Base-by-base conservation (phyloP, 2,113 vertebrate genomes). In the Paratilapia polleni region DNA sequence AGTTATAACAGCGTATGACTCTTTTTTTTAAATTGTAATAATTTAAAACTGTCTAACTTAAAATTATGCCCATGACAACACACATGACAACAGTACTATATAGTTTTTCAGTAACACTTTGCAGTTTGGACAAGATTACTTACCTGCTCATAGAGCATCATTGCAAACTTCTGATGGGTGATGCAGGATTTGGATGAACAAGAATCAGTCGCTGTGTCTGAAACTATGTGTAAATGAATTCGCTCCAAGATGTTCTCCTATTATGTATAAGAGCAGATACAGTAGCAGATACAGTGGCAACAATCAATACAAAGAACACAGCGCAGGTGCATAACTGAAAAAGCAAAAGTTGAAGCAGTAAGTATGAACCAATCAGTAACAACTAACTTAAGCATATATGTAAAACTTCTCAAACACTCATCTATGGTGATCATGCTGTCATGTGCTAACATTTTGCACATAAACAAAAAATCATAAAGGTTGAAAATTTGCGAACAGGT, bases 81-180 rank as follows among this genome's bases (percentile, higher is more conserved):
- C 43, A 73, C 26, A 52, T 13, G 43, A 31, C 17, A 52, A 73
- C 1, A 19, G 17, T 31, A 52, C 49, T 73, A 24, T 73, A 47
- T 28, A 52, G 66, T 2, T 52, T 52, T 26, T 77, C 15, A 20
- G n/a, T 54, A 20, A 56, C 6, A 36, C 54, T 34, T 14, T 24
- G 34, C 4, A 28, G 6, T 1, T 62, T 15, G 10, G 5, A 57
- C 19, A 60, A 43, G 60, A 28, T 11, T 3, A 36, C 26, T 60
- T 90, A 99, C 98, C 97, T 99, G 98, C 79, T 99, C 98, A 88
- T 99, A 99, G 52, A 99, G 96, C 3, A 98, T 99, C 98, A 99
- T 99, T 28, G 98, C 97, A 94, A 99, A 99, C 96, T 99, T 99
- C 95, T 97, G 98, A 90, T 99, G 98, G 49, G 98, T 97, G 90